These are phyloP conservation scores for Falco novaeseelandiae DNA, from an alignment of 2,797 vertebrate species.

Conservation along the genomic window DNA sequence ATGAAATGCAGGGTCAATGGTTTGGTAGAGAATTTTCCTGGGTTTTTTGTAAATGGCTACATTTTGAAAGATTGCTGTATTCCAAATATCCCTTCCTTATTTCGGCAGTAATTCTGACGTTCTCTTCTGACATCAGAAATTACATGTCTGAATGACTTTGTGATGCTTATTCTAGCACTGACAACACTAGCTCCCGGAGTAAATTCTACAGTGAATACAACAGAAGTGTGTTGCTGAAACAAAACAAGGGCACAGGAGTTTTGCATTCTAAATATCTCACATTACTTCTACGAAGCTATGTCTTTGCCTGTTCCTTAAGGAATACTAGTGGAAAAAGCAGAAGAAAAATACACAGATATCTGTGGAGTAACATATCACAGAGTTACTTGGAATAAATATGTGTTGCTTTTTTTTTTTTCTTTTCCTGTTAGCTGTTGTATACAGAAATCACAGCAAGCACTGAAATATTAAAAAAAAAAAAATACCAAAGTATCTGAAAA, in stretches of 20 bases:
- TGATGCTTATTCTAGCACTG: slow-evolving; percentile 32
- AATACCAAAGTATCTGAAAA: neutral
- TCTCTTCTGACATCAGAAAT: slow-evolving; percentile 65
- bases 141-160: slow-evolving; percentile 36
- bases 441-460: neutral
- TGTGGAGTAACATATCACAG: neutral
- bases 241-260: slow-evolving; percentile 16
- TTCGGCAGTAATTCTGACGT: slow-evolving; percentile 47
- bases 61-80: neutral
- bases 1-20: neutral
- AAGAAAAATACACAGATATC: neutral
- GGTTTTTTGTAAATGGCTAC: neutral
- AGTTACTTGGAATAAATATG: neutral
- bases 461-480: neutral
- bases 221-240: slow-evolving; percentile 10
- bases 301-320: neutral
- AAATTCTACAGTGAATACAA: slow-evolving; percentile 3
- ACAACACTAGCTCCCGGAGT: neutral
- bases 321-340: neutral
- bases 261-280: neutral
- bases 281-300: neutral
- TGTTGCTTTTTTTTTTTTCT: neutral
- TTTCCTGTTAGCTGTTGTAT: neutral
- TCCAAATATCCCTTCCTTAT: slow-evolving; percentile 26
- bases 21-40: slow-evolving; percentile 11